Conservation (phyloP, 2,888 invertebrate species). For the Cataglyphis rosenhaueri region DNA sequence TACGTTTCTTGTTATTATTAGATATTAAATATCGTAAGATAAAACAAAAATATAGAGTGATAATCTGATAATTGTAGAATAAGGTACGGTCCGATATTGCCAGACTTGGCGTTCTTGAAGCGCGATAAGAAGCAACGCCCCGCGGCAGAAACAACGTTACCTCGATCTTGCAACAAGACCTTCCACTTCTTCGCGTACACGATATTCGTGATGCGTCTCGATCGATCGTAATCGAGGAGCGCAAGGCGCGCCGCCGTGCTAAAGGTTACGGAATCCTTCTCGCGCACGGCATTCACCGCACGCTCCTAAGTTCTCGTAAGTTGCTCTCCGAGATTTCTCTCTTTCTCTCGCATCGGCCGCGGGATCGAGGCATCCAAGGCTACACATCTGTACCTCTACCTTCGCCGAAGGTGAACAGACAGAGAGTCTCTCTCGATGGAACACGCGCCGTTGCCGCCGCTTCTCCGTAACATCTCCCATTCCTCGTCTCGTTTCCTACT, state of each 20-base stretch:
- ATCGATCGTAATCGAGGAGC: constrained; percentile 72
- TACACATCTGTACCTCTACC: constrained; percentile 55
- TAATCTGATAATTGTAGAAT: constrained; percentile 34
- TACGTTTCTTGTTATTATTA: neutral
- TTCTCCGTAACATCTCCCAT: constrained; percentile 65
- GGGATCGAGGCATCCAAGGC: constrained; percentile 67
- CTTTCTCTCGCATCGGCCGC: constrained; percentile 24
- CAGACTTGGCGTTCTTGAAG: too few relatives aligned
- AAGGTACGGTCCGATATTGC: neutral
- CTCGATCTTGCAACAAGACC: constrained; percentile 60
- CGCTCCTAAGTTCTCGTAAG: constrained; percentile 69
- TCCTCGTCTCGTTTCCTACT: constrained; percentile 7
- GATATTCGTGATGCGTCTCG: constrained; percentile 60
- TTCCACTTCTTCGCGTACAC: constrained; percentile 52
- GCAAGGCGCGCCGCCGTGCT: constrained; percentile 64
- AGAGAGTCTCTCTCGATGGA: constrained; percentile 61
- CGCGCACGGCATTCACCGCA: constrained; percentile 68
- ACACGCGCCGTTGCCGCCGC: constrained; percentile 64
- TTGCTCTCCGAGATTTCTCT: constrained; percentile 59
- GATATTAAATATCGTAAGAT: constrained; percentile 11
- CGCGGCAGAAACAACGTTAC: constrained; percentile 36
- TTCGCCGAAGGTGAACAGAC: constrained; percentile 60
- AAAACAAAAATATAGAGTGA: neutral
- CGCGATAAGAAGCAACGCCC: constrained; percentile 25
- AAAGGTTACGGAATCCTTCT: constrained; percentile 73